Conservation (phyloP, 2,113 vertebrate species). For the Xenopus borealis region DNA sequence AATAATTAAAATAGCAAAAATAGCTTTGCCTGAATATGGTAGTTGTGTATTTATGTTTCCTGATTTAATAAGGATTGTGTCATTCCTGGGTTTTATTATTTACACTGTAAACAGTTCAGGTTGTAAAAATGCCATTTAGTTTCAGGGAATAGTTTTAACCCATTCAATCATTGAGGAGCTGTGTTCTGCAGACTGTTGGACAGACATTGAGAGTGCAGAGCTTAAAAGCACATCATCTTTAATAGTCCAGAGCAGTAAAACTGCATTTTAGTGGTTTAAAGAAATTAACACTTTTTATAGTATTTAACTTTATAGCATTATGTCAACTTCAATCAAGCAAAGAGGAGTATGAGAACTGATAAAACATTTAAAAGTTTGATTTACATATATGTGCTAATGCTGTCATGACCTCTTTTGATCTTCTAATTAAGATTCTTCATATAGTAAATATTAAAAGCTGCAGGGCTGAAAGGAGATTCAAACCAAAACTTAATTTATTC, state of each 20-base stretch:
- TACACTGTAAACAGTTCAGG: slow-evolving; percentile 39
- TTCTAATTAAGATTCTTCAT: no score
- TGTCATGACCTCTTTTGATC: no score
- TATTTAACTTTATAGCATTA: not conserved
- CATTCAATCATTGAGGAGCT: not conserved
- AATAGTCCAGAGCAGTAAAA: not conserved
- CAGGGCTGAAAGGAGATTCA: no score
- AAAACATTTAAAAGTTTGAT: not conserved
- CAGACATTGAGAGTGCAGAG: no score
- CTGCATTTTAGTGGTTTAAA: not conserved
- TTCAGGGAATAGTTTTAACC: slow-evolving; percentile 5
- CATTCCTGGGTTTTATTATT: slow-evolving; percentile 31
- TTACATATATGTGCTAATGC: not conserved
- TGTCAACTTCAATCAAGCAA: not conserved
- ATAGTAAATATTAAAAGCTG: no score
- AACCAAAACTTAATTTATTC: no score
- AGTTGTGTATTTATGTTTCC: slow-evolving; percentile 36
- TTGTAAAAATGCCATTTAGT: slow-evolving; percentile 13
- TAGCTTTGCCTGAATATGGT: slow-evolving; percentile 17
- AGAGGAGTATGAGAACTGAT: slow-evolving; percentile 8
- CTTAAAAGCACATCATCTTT: not conserved
- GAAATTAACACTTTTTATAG: not conserved
- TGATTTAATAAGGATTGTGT: slow-evolving; percentile 16
- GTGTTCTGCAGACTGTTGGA: not conserved
- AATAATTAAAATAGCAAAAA: not conserved